Base-by-base conservation (phyloP, 2,888 invertebrate genomes). In the Netelia inedita region DNA sequence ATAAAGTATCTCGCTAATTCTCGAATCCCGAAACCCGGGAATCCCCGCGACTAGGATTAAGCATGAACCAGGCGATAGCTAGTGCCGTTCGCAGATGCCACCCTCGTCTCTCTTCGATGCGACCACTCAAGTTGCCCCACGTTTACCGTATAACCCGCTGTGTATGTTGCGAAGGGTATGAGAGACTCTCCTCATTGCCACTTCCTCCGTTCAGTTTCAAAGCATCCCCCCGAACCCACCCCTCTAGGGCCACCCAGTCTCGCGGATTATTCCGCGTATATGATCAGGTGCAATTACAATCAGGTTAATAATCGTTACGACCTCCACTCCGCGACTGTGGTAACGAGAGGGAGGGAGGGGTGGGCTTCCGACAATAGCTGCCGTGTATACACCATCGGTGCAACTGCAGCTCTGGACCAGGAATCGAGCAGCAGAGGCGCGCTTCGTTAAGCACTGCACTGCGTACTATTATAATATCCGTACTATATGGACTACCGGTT, bases 251-350 rank as follows among this genome's bases (percentile, higher is more conserved):
- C 80, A 81, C 72, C 87, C 82, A 79, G 85, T 84, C 79, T 80
- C 87, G 75, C 82, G 83, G 86, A 88, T 89, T 90, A 89, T 90
- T 88, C 86, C 88, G 82, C 86, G 89, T 89, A 88, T 90, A 90
- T 90, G 92, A 93, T 92, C 93, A 92, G 92, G 91, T 91, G 93
- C 91, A 92, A 93, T 92, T 92, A 91, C 91, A 90, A 91, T 91
- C 91, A 90, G 91, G 91, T 93, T 92, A 92, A 92, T 93, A 92
- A 93, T 92, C 91, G 91, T 91, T 90, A 90, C 89, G 84, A 81
- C 72, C 79, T 59, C 50, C 68, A 57, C 65, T 86, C 82, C 85
- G 86, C 78, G 85, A 83, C 75, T 85, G 83, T 75, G 86, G 85
- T 84, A 81, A 82, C 87, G 66, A 86, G 87, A 88, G 78, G 84